phyloP scores from a whole-genome alignment of 2,113 vertebrate genomes.

The Larimichthys polyactis region DNA sequence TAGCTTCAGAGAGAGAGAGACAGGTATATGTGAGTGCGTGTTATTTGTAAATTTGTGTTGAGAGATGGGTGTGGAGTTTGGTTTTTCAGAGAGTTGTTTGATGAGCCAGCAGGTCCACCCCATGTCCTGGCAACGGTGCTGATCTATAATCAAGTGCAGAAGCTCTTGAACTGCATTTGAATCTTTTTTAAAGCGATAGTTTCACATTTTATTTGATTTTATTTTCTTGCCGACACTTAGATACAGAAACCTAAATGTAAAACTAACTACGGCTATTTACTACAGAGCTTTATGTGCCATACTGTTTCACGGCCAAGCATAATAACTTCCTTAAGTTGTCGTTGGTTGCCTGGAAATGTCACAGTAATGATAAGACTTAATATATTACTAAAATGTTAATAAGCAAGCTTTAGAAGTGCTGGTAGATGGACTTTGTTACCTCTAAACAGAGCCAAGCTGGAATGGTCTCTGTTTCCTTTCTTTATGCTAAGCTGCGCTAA shows the following conservation, averaged over 20 bases:
- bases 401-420: background rate
- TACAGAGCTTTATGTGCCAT: background rate
- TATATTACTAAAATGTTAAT: background rate
- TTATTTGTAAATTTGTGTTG: slow-evolving; percentile 48
- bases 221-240: background rate
- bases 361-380: background rate
- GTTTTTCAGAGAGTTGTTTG: slow-evolving; percentile 53
- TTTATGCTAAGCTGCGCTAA: background rate
- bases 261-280: background rate
- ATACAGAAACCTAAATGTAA: background rate
- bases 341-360: background rate
- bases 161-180: slow-evolving; percentile 35
- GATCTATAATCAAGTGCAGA: slow-evolving; percentile 71
- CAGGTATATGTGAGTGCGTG: background rate
- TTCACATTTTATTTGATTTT: slow-evolving; percentile 3
- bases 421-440: background rate
- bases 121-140: slow-evolving; percentile 66
- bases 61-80: slow-evolving; percentile 57
- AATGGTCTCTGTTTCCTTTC: background rate
- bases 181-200: slow-evolving; percentile 20
- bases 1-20: slow-evolving; percentile 21
- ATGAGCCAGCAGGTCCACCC: slow-evolving; percentile 79
- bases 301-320: background rate
- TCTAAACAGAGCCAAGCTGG: background rate
- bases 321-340: background rate